Evolutionary conservation across 2,888 invertebrate genomes (phyloP), one percentile per base, ranked within the genome.

Genomic region (Eupelmus urozonus): DNA sequence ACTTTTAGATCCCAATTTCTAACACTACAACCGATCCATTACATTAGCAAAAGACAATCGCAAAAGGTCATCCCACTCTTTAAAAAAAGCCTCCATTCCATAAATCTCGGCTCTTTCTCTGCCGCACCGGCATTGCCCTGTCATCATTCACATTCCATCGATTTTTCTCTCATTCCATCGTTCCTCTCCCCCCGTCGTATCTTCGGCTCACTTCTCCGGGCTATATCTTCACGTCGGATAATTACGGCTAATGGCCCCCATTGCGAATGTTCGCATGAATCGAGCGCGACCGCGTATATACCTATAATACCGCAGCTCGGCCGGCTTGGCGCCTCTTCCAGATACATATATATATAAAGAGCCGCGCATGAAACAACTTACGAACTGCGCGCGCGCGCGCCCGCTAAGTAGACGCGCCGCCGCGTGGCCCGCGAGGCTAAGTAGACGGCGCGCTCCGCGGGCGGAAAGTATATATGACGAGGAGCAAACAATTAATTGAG

Each of bases 201-300:
- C 62, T 42, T 69, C 18, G 25, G 55, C 60, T 60, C 51, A 65
- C 65, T 55, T 69, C 55, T 59, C 23, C 71, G 51, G 60, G 71
- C 71, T 49, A 67, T 55, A 34, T 67, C 27, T 65, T 27, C 65
- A 55, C 53, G 67, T 53, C 67, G 55, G 83, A 84, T 87, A 87
- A 87, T 88, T 87, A 84, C 86, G 82, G 86, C 85, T 87, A 88
- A 88, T 88, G 87, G 84, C 82, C 84, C 82, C 85, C 84, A 81
- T 84, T 81, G 85, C 77, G 81, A 84, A 84, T 84, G 83, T 83
- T 49, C 27, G 49, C 49, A 42, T 49, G 65, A 45, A 49, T 62
- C 65, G n/a, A n/a, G n/a, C n/a, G 45, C 27, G 27, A 40, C 42
- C 63, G 4, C 23, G 27, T 29, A 51, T 51, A 51, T 51, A 66